phyloP scores from a whole-genome alignment of 2,888 invertebrate genomes.

The Drosophila maculinotata region DNA sequence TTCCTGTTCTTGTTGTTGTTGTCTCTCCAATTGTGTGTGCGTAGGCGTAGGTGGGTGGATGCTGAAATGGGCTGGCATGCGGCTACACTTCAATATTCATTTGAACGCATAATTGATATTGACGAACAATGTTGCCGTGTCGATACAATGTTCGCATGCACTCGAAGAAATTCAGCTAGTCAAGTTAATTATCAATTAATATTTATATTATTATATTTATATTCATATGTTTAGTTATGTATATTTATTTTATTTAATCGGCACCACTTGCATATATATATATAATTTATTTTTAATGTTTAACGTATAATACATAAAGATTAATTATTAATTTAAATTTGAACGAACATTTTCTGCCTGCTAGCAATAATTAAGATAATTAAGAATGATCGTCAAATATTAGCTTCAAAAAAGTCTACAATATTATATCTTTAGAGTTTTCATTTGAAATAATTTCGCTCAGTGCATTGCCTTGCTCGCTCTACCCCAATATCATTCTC shows the following conservation, averaged over 20 bases:
- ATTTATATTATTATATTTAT: background rate
- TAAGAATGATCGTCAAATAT: no score
- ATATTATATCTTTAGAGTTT: no score
- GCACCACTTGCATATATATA: background rate
- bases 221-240: background rate
- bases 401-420: no score
- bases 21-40: background rate
- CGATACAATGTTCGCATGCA: conserved; percentile 58
- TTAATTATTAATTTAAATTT: background rate
- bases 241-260: background rate
- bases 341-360: no score
- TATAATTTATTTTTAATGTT: background rate
- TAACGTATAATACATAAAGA: background rate
- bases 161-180: conserved; percentile 17
- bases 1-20: conserved; percentile 7
- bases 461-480: conserved; percentile 25
- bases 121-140: conserved; percentile 77
- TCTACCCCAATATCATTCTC: background rate
- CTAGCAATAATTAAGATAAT: no score
- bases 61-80: conserved; percentile 58
- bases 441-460: no score
- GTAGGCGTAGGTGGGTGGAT: conserved; percentile 27
- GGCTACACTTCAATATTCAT: conserved; percentile 82
- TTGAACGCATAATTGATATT: conserved; percentile 81
- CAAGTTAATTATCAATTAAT: no score